Evolutionary conservation across 2,113 vertebrate genomes (phyloP).

Genomic region (Girardinichthys multiradiatus): DNA sequence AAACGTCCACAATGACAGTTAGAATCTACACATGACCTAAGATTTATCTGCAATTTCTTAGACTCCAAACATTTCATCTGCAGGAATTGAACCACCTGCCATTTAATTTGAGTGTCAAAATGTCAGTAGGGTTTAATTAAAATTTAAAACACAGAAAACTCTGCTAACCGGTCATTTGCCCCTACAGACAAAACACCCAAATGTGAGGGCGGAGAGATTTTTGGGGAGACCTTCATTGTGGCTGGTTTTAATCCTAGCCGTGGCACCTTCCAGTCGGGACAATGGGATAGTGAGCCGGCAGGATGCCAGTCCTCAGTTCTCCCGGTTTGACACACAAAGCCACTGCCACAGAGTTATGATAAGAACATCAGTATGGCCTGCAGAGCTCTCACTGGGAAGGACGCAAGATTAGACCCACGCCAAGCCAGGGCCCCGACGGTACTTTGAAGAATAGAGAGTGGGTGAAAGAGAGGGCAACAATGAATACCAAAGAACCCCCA

Average conservation of each 20-base stretch:
- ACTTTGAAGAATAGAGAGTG: conserved; percentile 58
- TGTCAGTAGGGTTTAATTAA: conserved; percentile 12
- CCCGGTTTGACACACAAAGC: conserved; percentile 67
- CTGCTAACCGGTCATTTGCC: conserved; percentile 1
- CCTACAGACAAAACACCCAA: conserved; percentile 15
- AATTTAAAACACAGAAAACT: background rate
- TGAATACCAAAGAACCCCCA: conserved; percentile 77
- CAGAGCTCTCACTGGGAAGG: conserved; percentile 63
- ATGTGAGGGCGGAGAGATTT: conserved; percentile 50
- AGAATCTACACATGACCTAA: background rate
- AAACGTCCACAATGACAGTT: background rate
- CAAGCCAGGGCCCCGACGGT: conserved; percentile 61
- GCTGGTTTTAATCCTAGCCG: conserved; percentile 69
- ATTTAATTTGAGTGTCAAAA: background rate
- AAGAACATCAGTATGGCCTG: conserved; percentile 73
- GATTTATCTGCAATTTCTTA: background rate
- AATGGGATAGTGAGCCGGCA: conserved; percentile 65
- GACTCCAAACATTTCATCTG: background rate
- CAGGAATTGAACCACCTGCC: background rate
- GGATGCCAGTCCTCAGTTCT: conserved; percentile 72
- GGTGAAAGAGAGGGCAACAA: conserved; percentile 68
- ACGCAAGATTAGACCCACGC: conserved; percentile 71
- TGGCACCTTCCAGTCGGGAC: conserved; percentile 66
- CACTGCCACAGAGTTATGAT: conserved; percentile 72
- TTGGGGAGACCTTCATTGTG: conserved; percentile 62